Evolutionary conservation across 1,140 invertebrate species (phyloP).

Genomic region (Microvelia longipes): DNA sequence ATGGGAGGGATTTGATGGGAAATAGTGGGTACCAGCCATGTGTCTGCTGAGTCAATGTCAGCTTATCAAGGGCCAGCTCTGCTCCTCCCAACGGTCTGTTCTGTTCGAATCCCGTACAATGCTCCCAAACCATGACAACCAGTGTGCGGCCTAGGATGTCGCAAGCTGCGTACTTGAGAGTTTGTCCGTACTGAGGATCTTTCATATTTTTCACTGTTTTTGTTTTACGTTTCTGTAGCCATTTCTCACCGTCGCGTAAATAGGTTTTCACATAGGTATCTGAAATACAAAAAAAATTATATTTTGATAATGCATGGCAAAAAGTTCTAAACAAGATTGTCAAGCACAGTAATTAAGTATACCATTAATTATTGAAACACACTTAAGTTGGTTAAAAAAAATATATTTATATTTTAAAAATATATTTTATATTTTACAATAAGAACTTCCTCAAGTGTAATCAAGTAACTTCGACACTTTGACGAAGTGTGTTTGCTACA

Average conservation of each 20-base stretch:
- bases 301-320: not conserved
- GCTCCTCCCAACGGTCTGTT: constrained; percentile 74
- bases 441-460: too few relatives aligned
- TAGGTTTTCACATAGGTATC: constrained; percentile 93
- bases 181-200: constrained; percentile 73
- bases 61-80: constrained; percentile 61
- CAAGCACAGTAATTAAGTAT: not conserved
- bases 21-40: constrained; percentile 81
- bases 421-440: too few relatives aligned
- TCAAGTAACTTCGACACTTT: too few relatives aligned
- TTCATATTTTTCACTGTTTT: constrained; percentile 56
- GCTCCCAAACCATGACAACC: constrained; percentile 79
- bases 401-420: too few relatives aligned
- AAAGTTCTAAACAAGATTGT: not conserved
- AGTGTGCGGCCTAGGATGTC: constrained; percentile 71
- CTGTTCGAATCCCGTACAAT: constrained; percentile 69
- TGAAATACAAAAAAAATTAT: constrained; percentile 27
- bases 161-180: constrained; percentile 67
- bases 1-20: constrained; percentile 53
- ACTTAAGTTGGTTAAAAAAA: too few relatives aligned
- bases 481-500: too few relatives aligned
- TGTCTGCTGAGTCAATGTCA: constrained; percentile 58
- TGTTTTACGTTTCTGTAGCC: constrained; percentile 82
- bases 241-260: constrained; percentile 67
- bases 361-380: not conserved